phyloP scores from a whole-genome alignment of 2,113 vertebrate genomes.

The Steatornis caripensis region DNA sequence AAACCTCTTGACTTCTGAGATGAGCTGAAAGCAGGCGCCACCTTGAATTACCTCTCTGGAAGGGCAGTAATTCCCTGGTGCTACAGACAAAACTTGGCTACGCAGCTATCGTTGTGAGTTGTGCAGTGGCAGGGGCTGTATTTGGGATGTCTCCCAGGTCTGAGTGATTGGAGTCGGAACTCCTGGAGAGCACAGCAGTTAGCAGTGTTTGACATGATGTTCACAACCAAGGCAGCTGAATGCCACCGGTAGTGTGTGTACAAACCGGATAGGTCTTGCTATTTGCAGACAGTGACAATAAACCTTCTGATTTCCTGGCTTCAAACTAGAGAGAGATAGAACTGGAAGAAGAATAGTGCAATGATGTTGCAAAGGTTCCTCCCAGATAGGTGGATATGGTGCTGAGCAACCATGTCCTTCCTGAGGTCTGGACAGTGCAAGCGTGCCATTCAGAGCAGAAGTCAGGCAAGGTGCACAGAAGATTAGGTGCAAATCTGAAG shows the following conservation, averaged over 20 bases:
- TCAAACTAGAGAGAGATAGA: not conserved
- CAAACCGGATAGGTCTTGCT: not conserved
- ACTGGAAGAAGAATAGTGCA: not conserved
- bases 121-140: not conserved
- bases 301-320: not conserved
- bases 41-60: not conserved
- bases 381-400: accelerated
- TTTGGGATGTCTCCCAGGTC: not conserved
- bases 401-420: not conserved
- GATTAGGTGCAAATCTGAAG: not conserved
- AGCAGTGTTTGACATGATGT: not conserved
- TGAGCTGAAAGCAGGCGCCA: not conserved
- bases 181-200: not conserved
- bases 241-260: accelerated
- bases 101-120: accelerated
- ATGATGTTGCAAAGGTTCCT: not conserved
- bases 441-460: not conserved
- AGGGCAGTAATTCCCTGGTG: not conserved
- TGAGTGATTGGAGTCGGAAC: not conserved
- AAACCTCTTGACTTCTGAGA: not conserved
- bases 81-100: not conserved
- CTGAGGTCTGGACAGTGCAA: not conserved
- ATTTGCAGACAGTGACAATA: not conserved
- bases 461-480: not conserved
- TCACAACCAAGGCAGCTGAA: not conserved